Evolutionary conservation across 2,888 invertebrate species (phyloP).

Genomic region (Ommatoiulus sabulosus): DNA sequence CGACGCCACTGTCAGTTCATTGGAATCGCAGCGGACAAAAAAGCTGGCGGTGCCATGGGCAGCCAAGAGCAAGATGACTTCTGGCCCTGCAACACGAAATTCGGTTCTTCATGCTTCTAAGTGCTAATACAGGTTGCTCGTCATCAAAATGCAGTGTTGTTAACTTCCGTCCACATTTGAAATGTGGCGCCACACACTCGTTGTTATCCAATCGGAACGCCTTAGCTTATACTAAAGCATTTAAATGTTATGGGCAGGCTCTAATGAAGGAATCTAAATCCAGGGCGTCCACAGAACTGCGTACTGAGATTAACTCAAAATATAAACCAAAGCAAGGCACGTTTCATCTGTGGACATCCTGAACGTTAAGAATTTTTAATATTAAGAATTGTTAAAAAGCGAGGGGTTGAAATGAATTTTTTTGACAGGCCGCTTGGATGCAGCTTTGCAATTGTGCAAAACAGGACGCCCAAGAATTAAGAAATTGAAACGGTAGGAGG

Average conservation of each 20-base stretch:
- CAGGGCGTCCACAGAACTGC: neutral
- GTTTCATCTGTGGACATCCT: neutral
- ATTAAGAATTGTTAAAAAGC: no score
- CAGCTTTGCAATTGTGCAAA: no score
- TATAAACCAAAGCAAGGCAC: neutral
- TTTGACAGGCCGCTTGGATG: no score
- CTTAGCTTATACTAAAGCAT: no score
- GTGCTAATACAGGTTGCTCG: neutral
- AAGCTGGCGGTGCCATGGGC: neutral
- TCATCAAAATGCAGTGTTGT: no score
- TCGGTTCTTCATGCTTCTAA: neutral
- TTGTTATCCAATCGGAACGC: no score
- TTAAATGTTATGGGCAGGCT: neutral
- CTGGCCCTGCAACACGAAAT: neutral
- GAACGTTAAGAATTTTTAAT: neutral
- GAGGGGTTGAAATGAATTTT: no score
- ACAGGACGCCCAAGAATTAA: no score
- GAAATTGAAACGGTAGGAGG: no score
- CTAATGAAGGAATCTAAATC: neutral
- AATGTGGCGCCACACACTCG: no score
- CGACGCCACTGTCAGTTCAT: conserved; percentile 18
- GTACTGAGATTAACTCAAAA: neutral
- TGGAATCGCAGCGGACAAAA: neutral
- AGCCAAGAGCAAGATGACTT: neutral
- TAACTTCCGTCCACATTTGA: no score